A percentile compares a stretch with the other conserved stretches of the same genome.
Conservation (phyloP, 2,113 vertebrate species). For the Furnarius figulus region DNA sequence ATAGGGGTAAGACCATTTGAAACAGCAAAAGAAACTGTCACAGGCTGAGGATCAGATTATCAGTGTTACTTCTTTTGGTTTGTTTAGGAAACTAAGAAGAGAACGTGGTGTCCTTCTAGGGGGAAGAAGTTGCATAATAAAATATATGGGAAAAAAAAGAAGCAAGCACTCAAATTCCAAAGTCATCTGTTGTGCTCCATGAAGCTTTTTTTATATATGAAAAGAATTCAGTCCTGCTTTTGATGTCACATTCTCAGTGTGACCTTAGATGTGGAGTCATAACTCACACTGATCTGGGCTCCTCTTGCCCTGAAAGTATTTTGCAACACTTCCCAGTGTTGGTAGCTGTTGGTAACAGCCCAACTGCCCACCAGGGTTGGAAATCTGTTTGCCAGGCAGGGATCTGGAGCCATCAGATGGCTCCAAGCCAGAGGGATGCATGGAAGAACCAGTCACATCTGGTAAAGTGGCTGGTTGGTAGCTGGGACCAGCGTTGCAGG, state of each 20-base stretch:
- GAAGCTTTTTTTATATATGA: not conserved
- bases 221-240: not conserved
- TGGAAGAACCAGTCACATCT: not conserved
- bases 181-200: not conserved
- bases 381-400: not conserved
- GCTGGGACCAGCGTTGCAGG: not conserved
- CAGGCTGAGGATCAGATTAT: not conserved
- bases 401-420: not conserved
- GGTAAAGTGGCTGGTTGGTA: not conserved
- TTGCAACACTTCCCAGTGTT: not conserved
- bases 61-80: not conserved
- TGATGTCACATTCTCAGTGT: not conserved
- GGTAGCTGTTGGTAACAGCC: not conserved
- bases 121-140: not conserved
- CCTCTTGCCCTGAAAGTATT: accelerated
- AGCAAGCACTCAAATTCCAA: not conserved
- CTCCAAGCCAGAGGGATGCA: not conserved
- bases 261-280: not conserved
- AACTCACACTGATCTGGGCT: not conserved
- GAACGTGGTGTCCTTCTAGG: not conserved
- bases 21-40: not conserved
- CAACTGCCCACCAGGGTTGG: not conserved
- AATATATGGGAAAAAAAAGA: not conserved
- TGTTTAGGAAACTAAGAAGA: not conserved
- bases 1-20: not conserved